A percentile compares a stretch with the other conserved stretches of the same genome.
Conservation (phyloP, 1,140 invertebrate species). For the Contarinia nasturtii region DNA sequence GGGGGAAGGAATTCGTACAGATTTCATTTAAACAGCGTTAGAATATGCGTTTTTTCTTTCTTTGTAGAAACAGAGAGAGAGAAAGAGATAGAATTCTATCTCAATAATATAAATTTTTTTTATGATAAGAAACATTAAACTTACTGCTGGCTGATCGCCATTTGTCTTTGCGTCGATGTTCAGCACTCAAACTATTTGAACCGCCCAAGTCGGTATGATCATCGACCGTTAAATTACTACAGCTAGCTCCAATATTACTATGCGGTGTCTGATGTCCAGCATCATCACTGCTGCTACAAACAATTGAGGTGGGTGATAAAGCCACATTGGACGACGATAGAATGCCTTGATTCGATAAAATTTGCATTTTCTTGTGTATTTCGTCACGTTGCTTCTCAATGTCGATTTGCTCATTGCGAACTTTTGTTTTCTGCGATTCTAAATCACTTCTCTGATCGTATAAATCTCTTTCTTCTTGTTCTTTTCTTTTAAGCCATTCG, state of each 20-base stretch:
- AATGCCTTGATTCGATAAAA: conserved; percentile 51
- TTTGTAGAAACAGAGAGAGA: too few species aligned
- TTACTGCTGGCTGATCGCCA: conserved; percentile 15
- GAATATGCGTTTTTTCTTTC: too few species aligned
- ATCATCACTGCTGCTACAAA: background rate
- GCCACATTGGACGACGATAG: conserved; percentile 30
- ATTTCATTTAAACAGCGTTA: too few species aligned
- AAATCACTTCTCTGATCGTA: conserved; percentile 38
- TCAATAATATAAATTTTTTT: too few species aligned
- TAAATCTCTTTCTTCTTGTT: conserved; percentile 41
- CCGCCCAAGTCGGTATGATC: background rate
- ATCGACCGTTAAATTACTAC: conserved; percentile 22
- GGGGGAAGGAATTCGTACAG: too few species aligned
- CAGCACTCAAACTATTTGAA: conserved; percentile 3
- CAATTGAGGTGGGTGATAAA: conserved; percentile 4
- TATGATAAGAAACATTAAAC: conserved; percentile 4
- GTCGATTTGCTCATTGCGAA: conserved; percentile 57
- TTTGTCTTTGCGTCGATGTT: conserved; percentile 18
- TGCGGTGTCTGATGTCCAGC: conserved; percentile 2
- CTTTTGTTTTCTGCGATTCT: conserved; percentile 32
- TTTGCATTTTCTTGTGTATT: conserved; percentile 63
- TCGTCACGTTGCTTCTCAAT: conserved; percentile 71
- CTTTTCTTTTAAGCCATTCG: conserved; percentile 43
- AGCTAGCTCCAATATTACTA: conserved; percentile 1
- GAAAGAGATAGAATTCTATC: too few species aligned